A percentile compares a stretch with the other conserved stretches of the same genome.
These are phyloP conservation scores for Pegoplata infirma DNA, from an alignment of 2,888 invertebrate species.

Conservation along the genomic window DNA sequence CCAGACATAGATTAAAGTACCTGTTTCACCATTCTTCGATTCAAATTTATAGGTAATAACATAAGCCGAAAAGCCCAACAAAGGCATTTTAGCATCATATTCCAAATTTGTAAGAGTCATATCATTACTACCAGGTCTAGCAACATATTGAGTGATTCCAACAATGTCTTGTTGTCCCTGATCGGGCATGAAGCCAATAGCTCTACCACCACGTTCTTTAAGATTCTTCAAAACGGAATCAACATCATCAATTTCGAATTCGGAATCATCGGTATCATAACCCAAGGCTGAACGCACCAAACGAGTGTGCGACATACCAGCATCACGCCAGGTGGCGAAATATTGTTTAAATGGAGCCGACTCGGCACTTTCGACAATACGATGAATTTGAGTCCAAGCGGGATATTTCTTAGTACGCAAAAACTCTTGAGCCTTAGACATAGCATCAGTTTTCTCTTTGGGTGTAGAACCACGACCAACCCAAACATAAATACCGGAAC, in stretches of 20 bases:
- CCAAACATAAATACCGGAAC: slow-evolving; percentile 91
- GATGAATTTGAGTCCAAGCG: slow-evolving; percentile 83
- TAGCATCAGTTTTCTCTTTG: slow-evolving; percentile 86
- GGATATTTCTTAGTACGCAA: slow-evolving; percentile 85
- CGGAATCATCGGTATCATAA: slow-evolving; percentile 75
- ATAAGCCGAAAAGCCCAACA: slow-evolving; percentile 80
- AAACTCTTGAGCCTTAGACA: slow-evolving; percentile 85
- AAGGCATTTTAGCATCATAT: slow-evolving; percentile 67
- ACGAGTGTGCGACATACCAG: slow-evolving; percentile 82
- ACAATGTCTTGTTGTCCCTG: slow-evolving; percentile 81
- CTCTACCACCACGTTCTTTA: slow-evolving; percentile 81
- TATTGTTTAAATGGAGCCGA: slow-evolving; percentile 93
- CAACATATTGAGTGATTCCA: slow-evolving; percentile 69
- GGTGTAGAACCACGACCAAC: slow-evolving; percentile 86
- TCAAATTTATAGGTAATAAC: slow-evolving; percentile 83
- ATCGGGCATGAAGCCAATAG: slow-evolving; percentile 87
- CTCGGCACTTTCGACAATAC: slow-evolving; percentile 90
- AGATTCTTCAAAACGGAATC: slow-evolving; percentile 75
- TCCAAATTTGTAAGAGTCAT: slow-evolving; percentile 66
- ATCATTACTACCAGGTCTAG: slow-evolving; percentile 66
- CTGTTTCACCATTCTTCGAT: slow-evolving; percentile 79
- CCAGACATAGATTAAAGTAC: slow-evolving; percentile 84
- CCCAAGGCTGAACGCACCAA: slow-evolving; percentile 79
- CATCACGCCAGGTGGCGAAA: slow-evolving; percentile 88
- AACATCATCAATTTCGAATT: slow-evolving; percentile 74